phyloP scores from a whole-genome alignment of 2,888 invertebrate species.

The Cosmopolites sordidus region DNA sequence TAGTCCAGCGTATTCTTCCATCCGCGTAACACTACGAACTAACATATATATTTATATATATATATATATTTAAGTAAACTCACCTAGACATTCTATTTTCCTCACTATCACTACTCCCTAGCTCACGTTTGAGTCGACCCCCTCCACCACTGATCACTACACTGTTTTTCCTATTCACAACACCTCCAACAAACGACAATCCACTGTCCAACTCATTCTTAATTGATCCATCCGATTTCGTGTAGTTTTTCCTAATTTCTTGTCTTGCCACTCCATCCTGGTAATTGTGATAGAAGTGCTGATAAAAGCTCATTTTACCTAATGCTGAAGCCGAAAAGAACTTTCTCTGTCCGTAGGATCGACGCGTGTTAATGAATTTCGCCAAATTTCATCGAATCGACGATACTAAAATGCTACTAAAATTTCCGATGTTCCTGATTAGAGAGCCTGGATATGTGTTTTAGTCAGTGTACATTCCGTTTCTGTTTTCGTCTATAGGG shows the following conservation, averaged over 20 bases:
- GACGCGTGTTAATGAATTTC: no score
- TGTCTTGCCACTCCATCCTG: constrained; percentile 7
- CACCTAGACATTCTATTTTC: constrained; percentile 16
- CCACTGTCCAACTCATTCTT: neutral
- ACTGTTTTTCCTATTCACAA: neutral
- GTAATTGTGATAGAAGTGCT: constrained; percentile 21
- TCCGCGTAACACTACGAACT: no score
- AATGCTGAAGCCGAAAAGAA: neutral
- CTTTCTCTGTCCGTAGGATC: no score
- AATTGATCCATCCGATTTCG: constrained; percentile 2
- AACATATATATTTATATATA: no score
- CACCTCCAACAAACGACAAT: neutral
- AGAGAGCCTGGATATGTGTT: neutral
- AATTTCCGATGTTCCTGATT: no score
- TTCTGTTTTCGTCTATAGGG: neutral
- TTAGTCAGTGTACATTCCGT: neutral
- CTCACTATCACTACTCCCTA: constrained; percentile 16
- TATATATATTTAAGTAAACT: no score
- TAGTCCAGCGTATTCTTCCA: no score
- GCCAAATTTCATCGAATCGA: no score
- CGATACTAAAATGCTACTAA: no score
- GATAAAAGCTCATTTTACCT: constrained; percentile 21
- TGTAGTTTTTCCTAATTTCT: neutral
- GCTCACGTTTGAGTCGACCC: constrained; percentile 13
- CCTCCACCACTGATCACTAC: constrained; percentile 9